phyloP scores from a whole-genome alignment of 2,888 invertebrate genomes.

The Lathronympha strigana region DNA sequence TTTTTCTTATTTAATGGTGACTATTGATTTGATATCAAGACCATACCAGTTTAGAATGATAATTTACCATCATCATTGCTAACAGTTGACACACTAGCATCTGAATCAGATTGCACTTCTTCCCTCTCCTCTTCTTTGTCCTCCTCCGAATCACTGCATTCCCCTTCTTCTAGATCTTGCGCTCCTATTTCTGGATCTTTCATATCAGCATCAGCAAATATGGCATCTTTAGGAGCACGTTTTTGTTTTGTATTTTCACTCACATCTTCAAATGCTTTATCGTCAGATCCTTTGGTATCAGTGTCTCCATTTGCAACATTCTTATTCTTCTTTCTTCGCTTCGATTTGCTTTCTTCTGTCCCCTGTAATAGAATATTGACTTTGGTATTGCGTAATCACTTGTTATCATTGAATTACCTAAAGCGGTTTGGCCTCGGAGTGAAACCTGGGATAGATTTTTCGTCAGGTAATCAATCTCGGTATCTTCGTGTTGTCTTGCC shows the following conservation, averaged over 20 bases:
- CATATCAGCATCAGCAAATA: conserved; percentile 7
- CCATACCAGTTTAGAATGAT: conserved; percentile 13
- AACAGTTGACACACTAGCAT: conserved; percentile 71
- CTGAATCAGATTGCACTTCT: conserved; percentile 59
- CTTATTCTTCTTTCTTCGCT: conserved; percentile 57
- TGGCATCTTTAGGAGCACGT: neutral
- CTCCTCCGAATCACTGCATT: conserved; percentile 83
- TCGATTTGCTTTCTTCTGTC: conserved; percentile 62
- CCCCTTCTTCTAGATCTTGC: conserved; percentile 85
- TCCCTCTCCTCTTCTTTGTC: conserved; percentile 53
- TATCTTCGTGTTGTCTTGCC: conserved; percentile 63
- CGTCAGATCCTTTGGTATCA: conserved; percentile 53
- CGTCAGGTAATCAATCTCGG: conserved; percentile 76
- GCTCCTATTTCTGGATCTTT: conserved; percentile 38
- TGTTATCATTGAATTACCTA: conserved; percentile 78
- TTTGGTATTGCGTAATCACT: conserved; percentile 73
- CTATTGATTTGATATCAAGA: too few species aligned
- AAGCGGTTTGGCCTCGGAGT: conserved; percentile 74
- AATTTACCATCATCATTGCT: conserved; percentile 75
- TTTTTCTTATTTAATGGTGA: too few species aligned
- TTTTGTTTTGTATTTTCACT: conserved; percentile 10
- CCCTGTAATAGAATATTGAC: conserved; percentile 78
- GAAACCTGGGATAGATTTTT: conserved; percentile 80
- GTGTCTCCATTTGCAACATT: conserved; percentile 71
- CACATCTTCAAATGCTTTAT: conserved; percentile 6